A percentile compares a stretch with the other conserved stretches of the same genome.
phyloP scores from a whole-genome alignment of 1,140 invertebrate genomes.

The Drosophila parabipectinata region DNA sequence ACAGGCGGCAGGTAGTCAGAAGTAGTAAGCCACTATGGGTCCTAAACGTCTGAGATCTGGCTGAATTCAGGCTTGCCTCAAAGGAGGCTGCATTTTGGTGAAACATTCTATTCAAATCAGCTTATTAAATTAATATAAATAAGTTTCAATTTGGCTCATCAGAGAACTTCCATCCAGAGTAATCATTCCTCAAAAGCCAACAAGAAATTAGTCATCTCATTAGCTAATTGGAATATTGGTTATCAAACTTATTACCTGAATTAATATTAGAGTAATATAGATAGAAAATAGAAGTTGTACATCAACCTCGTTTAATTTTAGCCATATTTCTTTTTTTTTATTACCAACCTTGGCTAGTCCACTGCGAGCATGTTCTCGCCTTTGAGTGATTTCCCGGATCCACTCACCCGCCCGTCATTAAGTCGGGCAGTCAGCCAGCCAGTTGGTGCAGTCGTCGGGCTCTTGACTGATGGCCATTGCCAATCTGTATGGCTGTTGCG shows the following conservation, averaged over 20 bases:
- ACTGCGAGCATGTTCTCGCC: slow-evolving; percentile 9
- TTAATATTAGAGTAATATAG: not conserved
- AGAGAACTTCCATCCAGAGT: not conserved
- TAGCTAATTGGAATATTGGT: not conserved
- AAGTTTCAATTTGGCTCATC: not conserved
- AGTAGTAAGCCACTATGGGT: slow-evolving; percentile 26
- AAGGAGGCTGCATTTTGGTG: not conserved
- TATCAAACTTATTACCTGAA: no score
- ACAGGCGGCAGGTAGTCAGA: slow-evolving; percentile 65
- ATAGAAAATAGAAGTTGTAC: not conserved
- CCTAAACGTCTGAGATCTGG: slow-evolving; percentile 14
- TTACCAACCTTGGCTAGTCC: not conserved
- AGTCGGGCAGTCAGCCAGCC: slow-evolving; percentile 66
- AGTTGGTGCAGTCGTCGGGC: slow-evolving; percentile 26
- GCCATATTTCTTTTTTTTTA: not conserved
- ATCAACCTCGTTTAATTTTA: slow-evolving; percentile 6
- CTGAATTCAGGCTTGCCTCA: slow-evolving; percentile 10
- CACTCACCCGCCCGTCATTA: slow-evolving; percentile 64
- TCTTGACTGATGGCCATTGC: slow-evolving; percentile 64
- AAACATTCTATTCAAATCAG: not conserved
- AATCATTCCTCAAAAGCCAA: not conserved
- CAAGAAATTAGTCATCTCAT: not conserved
- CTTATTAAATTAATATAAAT: slow-evolving; percentile 1
- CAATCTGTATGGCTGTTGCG: slow-evolving; percentile 49
- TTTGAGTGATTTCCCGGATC: slow-evolving; percentile 47